Evolutionary conservation across 2,888 invertebrate genomes (phyloP).

Genomic region (Heliconius cydno): DNA sequence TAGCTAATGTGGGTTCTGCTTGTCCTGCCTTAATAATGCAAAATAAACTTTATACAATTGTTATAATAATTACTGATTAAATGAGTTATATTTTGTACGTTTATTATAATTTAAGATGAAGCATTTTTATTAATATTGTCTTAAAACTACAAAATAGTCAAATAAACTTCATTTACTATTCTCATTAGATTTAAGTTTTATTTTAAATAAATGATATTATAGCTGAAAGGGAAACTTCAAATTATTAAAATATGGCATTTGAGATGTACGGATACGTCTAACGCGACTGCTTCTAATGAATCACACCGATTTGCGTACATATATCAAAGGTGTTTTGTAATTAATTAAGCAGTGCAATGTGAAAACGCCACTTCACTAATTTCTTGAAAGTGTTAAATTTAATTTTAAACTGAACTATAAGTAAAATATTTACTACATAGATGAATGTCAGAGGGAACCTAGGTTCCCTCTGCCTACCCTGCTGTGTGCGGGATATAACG

Average conservation of each 20-base stretch:
- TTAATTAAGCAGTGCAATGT: conserved; percentile 38
- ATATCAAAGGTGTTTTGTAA: conserved; percentile 42
- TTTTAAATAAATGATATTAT: background rate
- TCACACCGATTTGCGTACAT: conserved; percentile 32
- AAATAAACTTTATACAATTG: background rate
- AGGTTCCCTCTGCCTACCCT: background rate
- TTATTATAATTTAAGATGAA: too few relatives aligned
- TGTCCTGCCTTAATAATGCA: conserved; percentile 5
- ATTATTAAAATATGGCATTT: conserved; percentile 32
- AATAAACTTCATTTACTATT: too few relatives aligned
- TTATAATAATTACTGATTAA: too few relatives aligned
- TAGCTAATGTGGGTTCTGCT: conserved; percentile 25
- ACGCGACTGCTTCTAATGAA: conserved; percentile 41
- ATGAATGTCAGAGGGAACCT: background rate
- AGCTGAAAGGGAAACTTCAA: conserved; percentile 19
- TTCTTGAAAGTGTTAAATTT: conserved; percentile 14
- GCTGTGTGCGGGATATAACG: background rate
- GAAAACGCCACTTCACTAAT: conserved; percentile 24
- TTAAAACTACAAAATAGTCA: too few relatives aligned
- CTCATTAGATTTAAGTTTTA: too few relatives aligned
- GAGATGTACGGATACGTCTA: conserved; percentile 30
- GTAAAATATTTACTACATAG: background rate
- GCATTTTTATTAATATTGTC: too few relatives aligned
- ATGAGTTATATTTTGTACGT: too few relatives aligned
- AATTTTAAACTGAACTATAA: background rate